phyloP scores from a whole-genome alignment of 2,113 vertebrate species.

The Varanus komodoensis region DNA sequence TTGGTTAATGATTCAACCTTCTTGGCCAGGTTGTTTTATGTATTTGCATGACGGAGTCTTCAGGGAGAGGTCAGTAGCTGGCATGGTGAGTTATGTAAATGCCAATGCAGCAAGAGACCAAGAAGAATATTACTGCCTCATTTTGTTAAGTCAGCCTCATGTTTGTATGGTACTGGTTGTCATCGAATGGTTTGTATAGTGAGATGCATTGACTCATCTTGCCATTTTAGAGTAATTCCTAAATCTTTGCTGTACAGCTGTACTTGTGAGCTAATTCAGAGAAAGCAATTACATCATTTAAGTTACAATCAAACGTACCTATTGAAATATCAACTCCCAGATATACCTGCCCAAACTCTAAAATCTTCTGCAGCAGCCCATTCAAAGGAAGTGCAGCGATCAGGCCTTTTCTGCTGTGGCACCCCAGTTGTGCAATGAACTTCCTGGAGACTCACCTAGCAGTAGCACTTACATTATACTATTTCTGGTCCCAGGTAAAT shows the following conservation, averaged over 20 bases:
- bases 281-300: neutral
- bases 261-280: conserved; percentile 25
- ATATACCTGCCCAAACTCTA: no score
- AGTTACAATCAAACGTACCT: neutral
- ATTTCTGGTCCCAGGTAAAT: no score
- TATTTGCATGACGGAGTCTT: neutral
- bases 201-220: conserved; percentile 22
- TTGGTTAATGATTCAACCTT: conserved; percentile 16
- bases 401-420: no score
- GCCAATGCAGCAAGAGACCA: rapidly evolving
- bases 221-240: conserved; percentile 36
- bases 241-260: neutral
- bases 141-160: conserved; percentile 11
- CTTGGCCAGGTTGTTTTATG: neutral
- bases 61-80: conserved; percentile 2
- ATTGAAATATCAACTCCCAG: no score
- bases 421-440: no score
- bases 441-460: no score
- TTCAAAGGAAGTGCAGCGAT: no score
- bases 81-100: neutral
- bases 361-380: no score
- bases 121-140: neutral
- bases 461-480: no score
- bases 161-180: conserved; percentile 28
- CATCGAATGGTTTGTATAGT: conserved; percentile 6